A percentile compares a stretch with the other conserved stretches of the same genome.
phyloP scores from a whole-genome alignment of 2,888 invertebrate genomes.

The Agonopterix heracliana region DNA sequence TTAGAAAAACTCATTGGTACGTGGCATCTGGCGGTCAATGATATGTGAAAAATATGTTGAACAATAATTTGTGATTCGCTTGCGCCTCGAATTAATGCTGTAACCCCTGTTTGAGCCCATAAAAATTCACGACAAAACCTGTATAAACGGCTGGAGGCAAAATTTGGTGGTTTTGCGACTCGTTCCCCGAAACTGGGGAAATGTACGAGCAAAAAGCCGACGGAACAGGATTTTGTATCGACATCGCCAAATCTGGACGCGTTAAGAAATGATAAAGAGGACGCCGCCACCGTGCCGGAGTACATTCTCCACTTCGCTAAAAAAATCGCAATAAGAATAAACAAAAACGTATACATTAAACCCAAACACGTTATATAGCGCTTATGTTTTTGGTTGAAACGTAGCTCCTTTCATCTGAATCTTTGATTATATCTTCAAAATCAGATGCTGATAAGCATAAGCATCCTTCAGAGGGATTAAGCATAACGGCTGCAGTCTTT shows the following conservation, averaged over 20 bases:
- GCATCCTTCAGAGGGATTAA: conserved; percentile 20
- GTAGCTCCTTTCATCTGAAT: conserved; percentile 17
- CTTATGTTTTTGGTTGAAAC: conserved; percentile 14
- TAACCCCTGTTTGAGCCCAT: conserved; percentile 53
- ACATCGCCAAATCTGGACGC: conserved; percentile 71
- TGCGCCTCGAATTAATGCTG: conserved; percentile 50
- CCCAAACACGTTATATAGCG: conserved; percentile 21
- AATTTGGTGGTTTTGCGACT: conserved; percentile 59
- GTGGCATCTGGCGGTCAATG: background rate
- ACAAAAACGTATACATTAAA: conserved; percentile 29
- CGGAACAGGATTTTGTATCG: conserved; percentile 72
- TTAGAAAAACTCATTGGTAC: too few species aligned
- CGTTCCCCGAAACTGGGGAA: conserved; percentile 72
- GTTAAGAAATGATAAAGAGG: conserved; percentile 72
- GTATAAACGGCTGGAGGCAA: conserved; percentile 68
- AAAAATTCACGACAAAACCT: conserved; percentile 72
- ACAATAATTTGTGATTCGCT: conserved; percentile 26
- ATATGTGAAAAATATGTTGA: conserved; percentile 1
- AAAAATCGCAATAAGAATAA: conserved; percentile 36
- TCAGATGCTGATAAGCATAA: conserved; percentile 10
- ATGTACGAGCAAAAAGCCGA: conserved; percentile 65
- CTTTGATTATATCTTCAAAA: conserved; percentile 17
- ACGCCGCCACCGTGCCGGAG: conserved; percentile 46
- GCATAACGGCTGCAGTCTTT: conserved; percentile 17
- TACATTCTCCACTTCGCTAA: conserved; percentile 29